Evolutionary conservation across 2,888 invertebrate genomes (phyloP), one percentile per base, ranked within the genome.

Genomic region (Mimas tiliae): DNA sequence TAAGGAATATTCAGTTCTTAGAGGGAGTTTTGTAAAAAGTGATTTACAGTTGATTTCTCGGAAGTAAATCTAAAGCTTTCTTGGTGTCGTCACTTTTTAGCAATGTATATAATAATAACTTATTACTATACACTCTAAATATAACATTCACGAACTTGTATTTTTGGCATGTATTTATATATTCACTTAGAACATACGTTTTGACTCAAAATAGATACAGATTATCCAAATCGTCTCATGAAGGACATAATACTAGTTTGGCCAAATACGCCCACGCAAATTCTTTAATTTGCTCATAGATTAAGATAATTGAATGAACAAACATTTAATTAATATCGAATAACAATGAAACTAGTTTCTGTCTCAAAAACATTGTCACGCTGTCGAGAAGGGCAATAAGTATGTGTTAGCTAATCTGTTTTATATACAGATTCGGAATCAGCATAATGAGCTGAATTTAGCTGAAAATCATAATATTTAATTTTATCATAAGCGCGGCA

Each of bases 201-300:
- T 27, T 27, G 6, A 19, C 12, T 12, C 42, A 42, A 58, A 58
- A 58, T 58, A 58, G 58, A 58, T 14, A 34, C 58, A 12, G 58
- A 58, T 58, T 38, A 58, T 19, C 58, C 12, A 42, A 58, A 38
- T 38, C 11, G 9, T 38, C 12, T 16, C 58, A 19, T 16, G 38
- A 58, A 58, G 38, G 27, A 19, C 58, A 19, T 19, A 19, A 42
- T 38, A 11, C 55, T 38, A 19, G 12, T 58, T 58, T 58, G 0
- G 58, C 42, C 11, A 58, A 58, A 58, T 42, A 58, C 42, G 38
- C 58, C 58, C 19, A 58, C 58, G 38, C 58, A 42, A 58, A 58
- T 58, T 12, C 12, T 12, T 58, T 19, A 58, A 58, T 19, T 50
- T 50, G 19, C 19, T 9, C 55, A 38, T 55, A 34, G 34, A 55